These are phyloP conservation scores for Oenanthe oenanthe DNA, from an alignment of 2,113 vertebrate genomes.

Conservation along the genomic window DNA sequence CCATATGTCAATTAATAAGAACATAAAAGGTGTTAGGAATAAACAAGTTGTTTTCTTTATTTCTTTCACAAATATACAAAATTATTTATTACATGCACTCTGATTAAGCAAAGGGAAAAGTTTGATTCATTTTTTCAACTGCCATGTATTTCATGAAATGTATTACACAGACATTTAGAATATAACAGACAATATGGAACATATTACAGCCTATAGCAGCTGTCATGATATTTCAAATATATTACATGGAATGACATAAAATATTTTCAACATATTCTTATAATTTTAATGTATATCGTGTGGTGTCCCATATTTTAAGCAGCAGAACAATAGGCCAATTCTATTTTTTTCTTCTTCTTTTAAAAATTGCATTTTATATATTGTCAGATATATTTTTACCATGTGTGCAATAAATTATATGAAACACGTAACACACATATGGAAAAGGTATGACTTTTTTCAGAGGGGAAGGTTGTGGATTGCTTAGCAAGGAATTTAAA, in stretches of 20 bases:
- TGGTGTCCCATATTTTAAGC: constrained; percentile 66
- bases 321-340: constrained; percentile 69
- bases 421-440: constrained; percentile 31
- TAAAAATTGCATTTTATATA: constrained; percentile 66
- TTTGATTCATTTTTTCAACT: constrained; percentile 1
- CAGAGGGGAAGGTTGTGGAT: not conserved
- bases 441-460: constrained; percentile 63
- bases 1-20: not conserved
- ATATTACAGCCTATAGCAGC: constrained; percentile 60
- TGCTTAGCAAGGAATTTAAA: constrained; percentile 41
- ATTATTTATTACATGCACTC: not conserved
- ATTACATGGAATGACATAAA: constrained; percentile 73
- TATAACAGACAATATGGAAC: constrained; percentile 61
- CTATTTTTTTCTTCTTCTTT: constrained; percentile 56
- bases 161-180: constrained; percentile 52
- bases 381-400: constrained; percentile 60
- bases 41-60: not conserved
- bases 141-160: constrained; percentile 51
- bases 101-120: not conserved
- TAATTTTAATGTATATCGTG: constrained; percentile 62
- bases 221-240: constrained; percentile 75
- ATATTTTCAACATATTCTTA: constrained; percentile 72
- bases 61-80: not conserved
- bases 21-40: constrained; percentile 21
- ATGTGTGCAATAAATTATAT: constrained; percentile 61